These are phyloP conservation scores for Agrochola lychnidis DNA, from an alignment of 2,888 invertebrate genomes.

Conservation along the genomic window DNA sequence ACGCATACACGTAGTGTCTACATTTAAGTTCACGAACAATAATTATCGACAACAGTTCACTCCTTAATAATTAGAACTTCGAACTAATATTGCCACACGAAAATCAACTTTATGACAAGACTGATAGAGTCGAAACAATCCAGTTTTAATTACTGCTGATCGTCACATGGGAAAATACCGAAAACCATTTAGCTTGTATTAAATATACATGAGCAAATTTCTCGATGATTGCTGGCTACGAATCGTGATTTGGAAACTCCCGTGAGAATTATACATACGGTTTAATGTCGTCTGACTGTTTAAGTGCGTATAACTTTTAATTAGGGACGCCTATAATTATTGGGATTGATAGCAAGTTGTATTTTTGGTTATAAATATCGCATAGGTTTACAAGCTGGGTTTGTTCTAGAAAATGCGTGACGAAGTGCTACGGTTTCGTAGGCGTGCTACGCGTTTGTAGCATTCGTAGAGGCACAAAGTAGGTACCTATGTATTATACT, in stretches of 20 bases:
- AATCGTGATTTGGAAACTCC: slow-evolving; percentile 84
- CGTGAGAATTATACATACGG: slow-evolving; percentile 76
- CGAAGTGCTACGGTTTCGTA: slow-evolving; percentile 36
- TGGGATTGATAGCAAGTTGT: slow-evolving; percentile 9
- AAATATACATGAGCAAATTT: slow-evolving; percentile 86
- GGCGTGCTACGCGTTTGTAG: slow-evolving; percentile 10
- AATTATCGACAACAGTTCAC: slow-evolving; percentile 87
- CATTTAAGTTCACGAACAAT: slow-evolving; percentile 78
- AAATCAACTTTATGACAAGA: slow-evolving; percentile 60
- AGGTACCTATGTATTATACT: too few species aligned
- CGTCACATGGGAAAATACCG: slow-evolving; percentile 84
- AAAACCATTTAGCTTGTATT: slow-evolving; percentile 86
- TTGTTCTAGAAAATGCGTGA: neutral
- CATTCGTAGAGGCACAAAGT: slow-evolving; percentile 3
- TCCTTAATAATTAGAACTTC: slow-evolving; percentile 82
- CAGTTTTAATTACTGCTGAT: slow-evolving; percentile 79
- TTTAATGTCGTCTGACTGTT: slow-evolving; percentile 52
- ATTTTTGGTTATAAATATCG: neutral
- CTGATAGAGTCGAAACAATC: slow-evolving; percentile 64
- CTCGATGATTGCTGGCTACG: slow-evolving; percentile 82
- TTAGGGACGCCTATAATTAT: slow-evolving; percentile 34
- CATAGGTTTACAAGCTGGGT: neutral
- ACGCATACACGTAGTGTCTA: slow-evolving; percentile 62
- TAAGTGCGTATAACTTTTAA: slow-evolving; percentile 54
- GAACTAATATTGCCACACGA: slow-evolving; percentile 49